These are phyloP conservation scores for Anableps anableps DNA, from an alignment of 2,797 vertebrate species.

Conservation along the genomic window DNA sequence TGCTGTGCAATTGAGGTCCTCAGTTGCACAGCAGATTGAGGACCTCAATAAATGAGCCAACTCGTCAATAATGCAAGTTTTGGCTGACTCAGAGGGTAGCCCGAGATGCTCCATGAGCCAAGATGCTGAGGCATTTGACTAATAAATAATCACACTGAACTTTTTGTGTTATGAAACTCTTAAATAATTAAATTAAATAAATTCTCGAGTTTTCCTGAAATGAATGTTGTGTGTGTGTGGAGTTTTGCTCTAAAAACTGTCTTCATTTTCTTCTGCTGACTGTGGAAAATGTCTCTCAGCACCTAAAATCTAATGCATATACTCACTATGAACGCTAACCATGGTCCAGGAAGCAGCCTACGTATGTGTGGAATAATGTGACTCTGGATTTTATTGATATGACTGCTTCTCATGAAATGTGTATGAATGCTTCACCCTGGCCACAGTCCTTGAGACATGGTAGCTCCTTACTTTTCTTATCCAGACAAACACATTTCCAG, in stretches of 20 bases:
- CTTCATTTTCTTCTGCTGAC: background rate
- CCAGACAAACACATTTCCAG: too few species aligned
- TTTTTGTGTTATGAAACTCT: background rate
- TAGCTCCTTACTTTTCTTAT: too few species aligned
- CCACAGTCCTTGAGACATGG: too few species aligned
- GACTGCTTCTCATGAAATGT: too few species aligned
- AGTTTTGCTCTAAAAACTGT: background rate
- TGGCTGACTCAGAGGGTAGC: conserved; percentile 20
- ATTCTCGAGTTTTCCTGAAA: background rate
- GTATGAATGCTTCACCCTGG: too few species aligned
- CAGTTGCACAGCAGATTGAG: conserved; percentile 54
- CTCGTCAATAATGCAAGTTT: conserved; percentile 59
- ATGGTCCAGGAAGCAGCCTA: background rate
- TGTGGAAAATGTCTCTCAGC: background rate
- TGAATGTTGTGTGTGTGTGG: background rate
- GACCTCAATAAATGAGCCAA: conserved; percentile 52
- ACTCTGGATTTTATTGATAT: too few species aligned
- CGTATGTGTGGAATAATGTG: too few species aligned
- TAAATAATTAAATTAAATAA: background rate
- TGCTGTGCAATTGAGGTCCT: conserved; percentile 7
- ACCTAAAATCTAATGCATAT: background rate
- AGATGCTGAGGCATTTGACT: background rate
- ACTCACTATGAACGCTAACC: background rate
- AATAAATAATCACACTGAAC: background rate
- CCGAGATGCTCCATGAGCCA: conserved; percentile 21